Evolutionary conservation across 2,888 invertebrate genomes (phyloP).

Genomic region (Ditula angustiorana): DNA sequence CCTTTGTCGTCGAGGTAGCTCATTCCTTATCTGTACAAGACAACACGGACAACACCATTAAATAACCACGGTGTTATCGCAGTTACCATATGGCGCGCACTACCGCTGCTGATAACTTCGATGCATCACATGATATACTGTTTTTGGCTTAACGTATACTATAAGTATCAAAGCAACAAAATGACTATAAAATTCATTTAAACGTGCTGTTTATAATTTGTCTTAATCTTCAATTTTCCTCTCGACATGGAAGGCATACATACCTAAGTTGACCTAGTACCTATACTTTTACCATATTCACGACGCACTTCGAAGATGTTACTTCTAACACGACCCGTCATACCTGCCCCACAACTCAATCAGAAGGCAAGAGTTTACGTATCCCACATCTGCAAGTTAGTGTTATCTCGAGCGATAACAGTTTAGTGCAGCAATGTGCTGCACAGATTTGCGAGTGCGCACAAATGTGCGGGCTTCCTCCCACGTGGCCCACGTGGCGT

Average conservation of each 20-base stretch:
- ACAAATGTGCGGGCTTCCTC: conserved; percentile 60
- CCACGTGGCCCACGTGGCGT: conserved; percentile 64
- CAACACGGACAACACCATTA: conserved; percentile 11
- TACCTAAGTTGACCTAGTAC: too few species aligned
- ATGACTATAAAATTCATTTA: background rate
- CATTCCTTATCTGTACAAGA: conserved; percentile 20
- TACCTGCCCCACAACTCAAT: background rate
- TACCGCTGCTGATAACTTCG: conserved; percentile 25
- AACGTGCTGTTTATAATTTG: background rate
- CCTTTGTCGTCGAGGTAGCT: background rate
- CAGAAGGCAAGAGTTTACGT: background rate
- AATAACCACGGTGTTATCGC: conserved; percentile 31
- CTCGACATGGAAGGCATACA: too few species aligned
- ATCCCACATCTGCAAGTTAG: conserved; percentile 19
- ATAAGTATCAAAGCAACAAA: background rate
- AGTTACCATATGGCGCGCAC: conserved; percentile 25
- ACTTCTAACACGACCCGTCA: background rate
- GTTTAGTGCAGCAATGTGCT: conserved; percentile 64
- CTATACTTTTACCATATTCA: too few species aligned
- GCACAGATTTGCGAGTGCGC: conserved; percentile 75
- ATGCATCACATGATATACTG: conserved; percentile 2
- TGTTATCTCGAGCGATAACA: conserved; percentile 35
- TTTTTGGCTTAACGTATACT: background rate
- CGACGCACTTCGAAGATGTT: background rate
- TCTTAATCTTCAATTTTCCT: too few species aligned